Percentiles rank a stretch among this genome's conserved stretches.
Evolutionary conservation across 2,888 invertebrate genomes (phyloP).

Genomic region (Diaprepes abbreviatus): DNA sequence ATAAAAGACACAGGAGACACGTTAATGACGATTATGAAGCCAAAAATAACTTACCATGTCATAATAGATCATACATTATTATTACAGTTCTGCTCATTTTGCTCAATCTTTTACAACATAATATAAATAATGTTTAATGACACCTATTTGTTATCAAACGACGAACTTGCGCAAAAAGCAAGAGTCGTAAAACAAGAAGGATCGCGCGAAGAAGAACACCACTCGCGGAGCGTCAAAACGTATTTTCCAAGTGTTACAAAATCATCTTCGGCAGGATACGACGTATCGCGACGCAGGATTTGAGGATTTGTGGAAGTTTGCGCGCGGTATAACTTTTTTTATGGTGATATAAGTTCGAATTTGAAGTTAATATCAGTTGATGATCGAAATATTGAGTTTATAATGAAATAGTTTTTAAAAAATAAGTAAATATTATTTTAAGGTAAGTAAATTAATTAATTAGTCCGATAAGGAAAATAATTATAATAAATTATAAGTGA

Average conservation of each 20-base stretch:
- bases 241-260: not conserved
- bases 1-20: too few species aligned
- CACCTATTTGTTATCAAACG: not conserved
- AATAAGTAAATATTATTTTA: too few species aligned
- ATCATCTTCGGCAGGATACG: slow-evolving; percentile 1
- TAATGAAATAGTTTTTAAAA: too few species aligned
- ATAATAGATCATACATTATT: not conserved
- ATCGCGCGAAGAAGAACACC: not conserved
- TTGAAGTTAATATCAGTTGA: too few species aligned
- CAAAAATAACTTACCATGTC: too few species aligned
- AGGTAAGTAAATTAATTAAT: too few species aligned
- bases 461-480: too few species aligned
- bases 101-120: not conserved
- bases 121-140: not conserved
- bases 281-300: slow-evolving; percentile 7
- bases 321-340: not conserved
- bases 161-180: not conserved
- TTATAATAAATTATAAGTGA: too few species aligned
- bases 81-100: not conserved
- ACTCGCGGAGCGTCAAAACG: not conserved
- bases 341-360: not conserved
- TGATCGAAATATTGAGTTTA: too few species aligned
- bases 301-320: not conserved
- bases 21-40: too few species aligned
- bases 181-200: not conserved